Conservation (phyloP, 1,140 invertebrate species). For the Pseudomyrmex cubaensis region DNA sequence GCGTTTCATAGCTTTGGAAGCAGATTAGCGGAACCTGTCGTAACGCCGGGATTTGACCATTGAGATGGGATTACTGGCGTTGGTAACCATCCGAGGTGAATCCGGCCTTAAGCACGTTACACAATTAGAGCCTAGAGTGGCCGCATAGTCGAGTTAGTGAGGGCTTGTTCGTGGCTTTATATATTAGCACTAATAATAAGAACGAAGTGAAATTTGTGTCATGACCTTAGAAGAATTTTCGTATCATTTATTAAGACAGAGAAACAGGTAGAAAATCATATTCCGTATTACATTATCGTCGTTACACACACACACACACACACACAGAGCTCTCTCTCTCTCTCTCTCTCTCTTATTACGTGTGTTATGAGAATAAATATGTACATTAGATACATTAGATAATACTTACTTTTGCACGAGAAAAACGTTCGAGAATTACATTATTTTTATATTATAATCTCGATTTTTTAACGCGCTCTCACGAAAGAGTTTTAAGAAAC, state of each 20-base stretch:
- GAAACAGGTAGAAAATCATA: too few species aligned
- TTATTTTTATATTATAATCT: background rate
- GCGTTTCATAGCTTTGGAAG: conserved; percentile 68
- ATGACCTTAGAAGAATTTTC: conserved; percentile 33
- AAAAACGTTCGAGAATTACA: too few species aligned
- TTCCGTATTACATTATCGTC: too few species aligned
- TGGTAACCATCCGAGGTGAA: conserved; percentile 63
- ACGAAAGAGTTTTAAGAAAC: too few species aligned
- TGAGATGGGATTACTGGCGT: conserved; percentile 66
- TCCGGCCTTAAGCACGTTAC: conserved; percentile 72
- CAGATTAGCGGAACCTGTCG: conserved; percentile 70
- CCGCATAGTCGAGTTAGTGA: conserved; percentile 59
- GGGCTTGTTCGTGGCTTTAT: conserved; percentile 60
- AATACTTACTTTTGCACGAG: too few species aligned
- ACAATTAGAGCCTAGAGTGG: conserved; percentile 66
- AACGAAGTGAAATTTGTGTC: conserved; percentile 43
- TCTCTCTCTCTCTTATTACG: too few species aligned
- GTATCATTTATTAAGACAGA: too few species aligned
- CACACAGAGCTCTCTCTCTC: too few species aligned
- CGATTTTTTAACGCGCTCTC: background rate
- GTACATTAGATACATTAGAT: too few species aligned
- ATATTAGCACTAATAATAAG: conserved; percentile 68
- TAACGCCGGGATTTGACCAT: conserved; percentile 72
- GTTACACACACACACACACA: too few species aligned
- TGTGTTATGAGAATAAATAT: too few species aligned